phyloP scores from a whole-genome alignment of 2,797 vertebrate genomes.

The Gymnoscopelus braueri region DNA sequence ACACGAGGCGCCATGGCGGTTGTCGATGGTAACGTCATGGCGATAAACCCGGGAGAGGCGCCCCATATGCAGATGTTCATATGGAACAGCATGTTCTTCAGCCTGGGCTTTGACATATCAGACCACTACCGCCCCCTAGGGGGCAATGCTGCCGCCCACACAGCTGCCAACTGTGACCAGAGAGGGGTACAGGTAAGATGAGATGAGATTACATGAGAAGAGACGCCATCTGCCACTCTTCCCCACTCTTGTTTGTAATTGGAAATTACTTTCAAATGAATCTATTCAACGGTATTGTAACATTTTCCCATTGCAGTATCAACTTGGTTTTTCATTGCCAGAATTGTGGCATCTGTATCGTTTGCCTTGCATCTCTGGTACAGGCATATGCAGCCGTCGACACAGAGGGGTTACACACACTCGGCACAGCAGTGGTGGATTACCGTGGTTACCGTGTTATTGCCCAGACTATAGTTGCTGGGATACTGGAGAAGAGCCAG shows the following conservation, averaged over 20 bases:
- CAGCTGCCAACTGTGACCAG: conserved; percentile 91
- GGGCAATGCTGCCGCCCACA: conserved; percentile 90
- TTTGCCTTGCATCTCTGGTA: conserved; percentile 9
- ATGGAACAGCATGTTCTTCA: conserved; percentile 98
- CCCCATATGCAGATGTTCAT: conserved; percentile 96
- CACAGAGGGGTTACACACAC: conserved; percentile 88
- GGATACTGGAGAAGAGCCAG: conserved; percentile 93
- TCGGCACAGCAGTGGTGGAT: conserved; percentile 93
- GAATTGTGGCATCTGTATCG: too few species aligned
- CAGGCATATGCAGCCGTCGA: conserved; percentile 90
- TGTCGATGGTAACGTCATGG: conserved; percentile 93
- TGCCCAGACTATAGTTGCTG: conserved; percentile 92
- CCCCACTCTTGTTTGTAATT: too few species aligned
- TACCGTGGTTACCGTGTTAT: conserved; percentile 93
- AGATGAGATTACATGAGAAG: background rate
- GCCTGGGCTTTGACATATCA: conserved; percentile 90
- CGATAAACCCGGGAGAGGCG: conserved; percentile 92
- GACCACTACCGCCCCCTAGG: conserved; percentile 93
- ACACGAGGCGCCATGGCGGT: conserved; percentile 91
- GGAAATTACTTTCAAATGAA: too few species aligned
- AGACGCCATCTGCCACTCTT: background rate
- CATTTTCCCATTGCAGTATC: too few species aligned
- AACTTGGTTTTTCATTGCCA: too few species aligned
- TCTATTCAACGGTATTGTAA: too few species aligned
- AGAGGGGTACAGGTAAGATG: conserved; percentile 84